Conservation (phyloP, 1,140 invertebrate genomes). For the Habropoda laboriosa region DNA sequence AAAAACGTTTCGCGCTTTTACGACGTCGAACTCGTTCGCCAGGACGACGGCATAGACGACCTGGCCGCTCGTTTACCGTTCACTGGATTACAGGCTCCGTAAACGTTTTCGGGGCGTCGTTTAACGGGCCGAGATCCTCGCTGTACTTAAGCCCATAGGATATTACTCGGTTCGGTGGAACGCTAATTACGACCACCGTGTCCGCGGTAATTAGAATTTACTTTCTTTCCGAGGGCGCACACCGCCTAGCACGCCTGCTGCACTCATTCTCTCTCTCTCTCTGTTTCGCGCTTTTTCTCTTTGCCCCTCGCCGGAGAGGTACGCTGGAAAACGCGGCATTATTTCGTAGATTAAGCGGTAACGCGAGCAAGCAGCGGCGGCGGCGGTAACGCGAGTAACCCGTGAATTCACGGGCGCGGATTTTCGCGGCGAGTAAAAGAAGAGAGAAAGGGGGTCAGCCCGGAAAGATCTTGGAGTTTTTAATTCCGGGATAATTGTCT, state of each 20-base stretch:
- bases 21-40: slow-evolving; percentile 7
- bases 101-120: slow-evolving; percentile 24
- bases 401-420: neutral
- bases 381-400: neutral
- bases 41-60: no score
- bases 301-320: neutral
- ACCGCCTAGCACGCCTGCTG: neutral
- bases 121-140: slow-evolving; percentile 33
- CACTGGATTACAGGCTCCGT: slow-evolving; percentile 28
- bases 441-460: neutral
- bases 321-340: neutral
- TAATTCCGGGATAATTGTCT: slow-evolving; percentile 27
- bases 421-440: neutral
- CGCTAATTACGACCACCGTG: slow-evolving; percentile 57
- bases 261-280: neutral
- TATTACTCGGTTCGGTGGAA: slow-evolving; percentile 40
- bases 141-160: slow-evolving; percentile 42
- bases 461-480: slow-evolving; percentile 19
- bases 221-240: slow-evolving; percentile 40
- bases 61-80: slow-evolving; percentile 15
- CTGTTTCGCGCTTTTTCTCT: neutral
- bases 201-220: slow-evolving; percentile 60
- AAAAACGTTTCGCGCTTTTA: slow-evolving; percentile 36
- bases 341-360: slow-evolving; percentile 29
- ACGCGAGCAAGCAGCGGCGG: slow-evolving; percentile 6